These are phyloP conservation scores for Sphecodes monilicornis DNA, from an alignment of 2,888 invertebrate genomes.

Conservation along the genomic window DNA sequence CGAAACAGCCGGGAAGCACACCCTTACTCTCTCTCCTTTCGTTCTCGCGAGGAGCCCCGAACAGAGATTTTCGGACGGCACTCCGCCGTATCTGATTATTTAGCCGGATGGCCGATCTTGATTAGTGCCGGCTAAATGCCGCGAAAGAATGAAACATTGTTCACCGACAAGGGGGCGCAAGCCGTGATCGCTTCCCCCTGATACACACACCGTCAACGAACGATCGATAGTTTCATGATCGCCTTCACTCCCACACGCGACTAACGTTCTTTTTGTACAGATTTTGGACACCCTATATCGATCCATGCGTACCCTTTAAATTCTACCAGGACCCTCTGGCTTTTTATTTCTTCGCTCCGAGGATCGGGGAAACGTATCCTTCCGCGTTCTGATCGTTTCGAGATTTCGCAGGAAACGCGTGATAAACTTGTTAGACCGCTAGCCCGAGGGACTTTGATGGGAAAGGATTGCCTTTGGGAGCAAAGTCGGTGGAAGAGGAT, in stretches of 20 bases:
- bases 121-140: slow-evolving; percentile 72
- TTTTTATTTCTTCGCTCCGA: slow-evolving; percentile 11
- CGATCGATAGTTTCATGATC: slow-evolving; percentile 60
- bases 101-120: slow-evolving; percentile 74
- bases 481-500: background rate
- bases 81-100: slow-evolving; percentile 72
- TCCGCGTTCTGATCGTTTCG: slow-evolving; percentile 9
- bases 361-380: slow-evolving; percentile 27
- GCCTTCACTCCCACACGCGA: slow-evolving; percentile 3
- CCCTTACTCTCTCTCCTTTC: background rate
- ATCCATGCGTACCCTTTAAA: slow-evolving; percentile 44
- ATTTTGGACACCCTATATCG: background rate
- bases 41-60: slow-evolving; percentile 22
- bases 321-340: slow-evolving; percentile 26
- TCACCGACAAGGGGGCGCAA: slow-evolving; percentile 58
- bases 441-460: background rate
- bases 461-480: background rate
- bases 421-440: background rate
- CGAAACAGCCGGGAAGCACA: background rate
- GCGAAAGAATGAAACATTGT: slow-evolving; percentile 73
- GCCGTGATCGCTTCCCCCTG: slow-evolving; percentile 30
- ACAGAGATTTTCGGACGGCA: slow-evolving; percentile 65
- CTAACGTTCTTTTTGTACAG: background rate
- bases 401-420: background rate
- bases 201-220: background rate